Evolutionary conservation across 1,140 invertebrate genomes (phyloP), one percentile per base, ranked within the genome.

Genomic region (Brachionus paranguensis): DNA sequence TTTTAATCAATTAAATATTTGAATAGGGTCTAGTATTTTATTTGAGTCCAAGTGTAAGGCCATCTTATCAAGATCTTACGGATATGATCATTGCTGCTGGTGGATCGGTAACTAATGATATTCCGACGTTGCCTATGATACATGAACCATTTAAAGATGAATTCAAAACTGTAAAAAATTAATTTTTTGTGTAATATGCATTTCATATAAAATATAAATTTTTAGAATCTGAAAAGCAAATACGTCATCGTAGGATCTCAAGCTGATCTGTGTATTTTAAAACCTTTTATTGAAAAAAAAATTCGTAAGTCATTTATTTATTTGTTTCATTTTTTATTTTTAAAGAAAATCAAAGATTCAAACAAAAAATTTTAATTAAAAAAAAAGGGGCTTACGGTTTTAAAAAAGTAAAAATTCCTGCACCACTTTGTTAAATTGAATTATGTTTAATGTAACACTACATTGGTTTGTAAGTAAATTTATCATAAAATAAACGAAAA

Each of bases 11-110:
- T 2, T 4, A 17, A 17, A 47, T 20, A 43, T 43, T 45, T 74
- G 47, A 11, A 11, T 20, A 76, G 72, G 72, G 72, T 27, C 20
- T 76, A 27, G 45, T 76, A 27, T 81, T 81, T 45, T 81, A 81
- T 68, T 27, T 81, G 12, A 81, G 78, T 81, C 78, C 78, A 24
- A 81, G 78, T 68, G 78, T 81, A 41, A 81, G 41, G 14, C 78
- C 78, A 12, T 64, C 53, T 10, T 81, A 81, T 47, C 37, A 45
- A 64, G 78, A 81, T 47, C 60, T 81, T 12, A n/a, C 20, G 2
- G 78, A 81, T 24, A 81, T 81, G 78, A 64, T 81, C 7, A 68
- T 65, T n/a, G 55, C 78, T 27, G 78, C 53, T 20, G 78, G 78
- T 12, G 78, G 78, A 14, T 24, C 17, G 3, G 53, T 81, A 10